Base-by-base conservation (phyloP, 2,113 vertebrate species). In the Toxotes chatareus region DNA sequence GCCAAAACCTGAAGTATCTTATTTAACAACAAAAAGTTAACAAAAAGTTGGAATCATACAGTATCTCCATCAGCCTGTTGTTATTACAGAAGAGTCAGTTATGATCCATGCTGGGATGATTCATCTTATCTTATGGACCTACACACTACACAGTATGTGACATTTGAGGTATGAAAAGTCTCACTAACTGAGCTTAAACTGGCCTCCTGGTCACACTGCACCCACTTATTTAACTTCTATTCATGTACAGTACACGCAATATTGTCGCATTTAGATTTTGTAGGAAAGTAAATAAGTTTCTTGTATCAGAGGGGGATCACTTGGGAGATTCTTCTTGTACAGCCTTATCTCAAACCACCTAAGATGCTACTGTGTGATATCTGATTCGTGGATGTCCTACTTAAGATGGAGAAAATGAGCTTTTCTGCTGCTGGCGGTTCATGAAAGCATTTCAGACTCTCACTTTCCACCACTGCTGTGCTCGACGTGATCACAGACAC, bases 391-490 rank as follows among this genome's bases (percentile, higher is more conserved):
- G 27, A 6, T 49, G 61, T 44, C 53, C 57, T 36, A 31, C 17
- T 74, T 75, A 8, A 49, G 32, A 79, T 27, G 68, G 34, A 59
- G 38, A 63, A 66, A 63, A 51, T 7, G 14, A 55, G 56, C 21
- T 60, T 57, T 61, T 63, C 46, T 27, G 23, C 27, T 59, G 7
- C 61, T 34, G 53, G 67, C 5, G 32, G 8, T 51, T 75, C 65
- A 73, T 53, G 75, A 63, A 31, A 55, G 47, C 49, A 56, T 73
- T n/a, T 19, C 19, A 3, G 32, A 17, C 61, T 68, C 73, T 80
- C 42, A 49, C 14, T 76, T 51, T 65, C 53, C 47, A 13, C 5
- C 23, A 32, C 36, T 3, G 10, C 75, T 13, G 27, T 56, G 47
- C 61, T 65, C 56, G 49, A 23, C 62, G 68, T 63, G 69, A 76